A percentile compares a stretch with the other conserved stretches of the same genome.
phyloP scores from a whole-genome alignment of 2,113 vertebrate genomes.

The Protobothrops flavoviridis region DNA sequence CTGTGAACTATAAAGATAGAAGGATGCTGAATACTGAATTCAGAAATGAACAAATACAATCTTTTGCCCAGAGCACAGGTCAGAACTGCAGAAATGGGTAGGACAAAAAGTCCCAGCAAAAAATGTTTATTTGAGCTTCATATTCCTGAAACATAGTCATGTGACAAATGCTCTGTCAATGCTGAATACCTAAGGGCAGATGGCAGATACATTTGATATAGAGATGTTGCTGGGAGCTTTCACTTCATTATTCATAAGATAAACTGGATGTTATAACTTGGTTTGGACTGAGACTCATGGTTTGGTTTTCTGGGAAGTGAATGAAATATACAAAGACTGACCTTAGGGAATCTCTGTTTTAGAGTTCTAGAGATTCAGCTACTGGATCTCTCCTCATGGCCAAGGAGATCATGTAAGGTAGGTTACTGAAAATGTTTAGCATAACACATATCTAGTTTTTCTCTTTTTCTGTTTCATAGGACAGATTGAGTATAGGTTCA shows the following conservation, averaged over 20 bases:
- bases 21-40: not conserved
- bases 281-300: not conserved
- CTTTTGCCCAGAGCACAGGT: not conserved
- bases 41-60: not conserved
- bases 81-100: not conserved
- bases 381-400: not conserved
- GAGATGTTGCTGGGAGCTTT: not conserved
- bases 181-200: not conserved
- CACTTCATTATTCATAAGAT: not conserved
- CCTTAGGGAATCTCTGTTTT: not conserved
- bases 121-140: not conserved
- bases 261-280: slow-evolving; percentile 8
- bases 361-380: not conserved
- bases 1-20: not conserved
- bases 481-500: not conserved
- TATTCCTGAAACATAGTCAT: not conserved
- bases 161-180: not conserved
- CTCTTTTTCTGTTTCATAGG: not conserved
- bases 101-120: not conserved
- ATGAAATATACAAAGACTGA: not conserved
- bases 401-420: not conserved
- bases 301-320: not conserved
- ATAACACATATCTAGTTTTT: not conserved
- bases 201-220: not conserved
- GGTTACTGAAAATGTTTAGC: not conserved